Base-by-base conservation (phyloP, 2,797 vertebrate species). In the Sebastes iracundus region DNA sequence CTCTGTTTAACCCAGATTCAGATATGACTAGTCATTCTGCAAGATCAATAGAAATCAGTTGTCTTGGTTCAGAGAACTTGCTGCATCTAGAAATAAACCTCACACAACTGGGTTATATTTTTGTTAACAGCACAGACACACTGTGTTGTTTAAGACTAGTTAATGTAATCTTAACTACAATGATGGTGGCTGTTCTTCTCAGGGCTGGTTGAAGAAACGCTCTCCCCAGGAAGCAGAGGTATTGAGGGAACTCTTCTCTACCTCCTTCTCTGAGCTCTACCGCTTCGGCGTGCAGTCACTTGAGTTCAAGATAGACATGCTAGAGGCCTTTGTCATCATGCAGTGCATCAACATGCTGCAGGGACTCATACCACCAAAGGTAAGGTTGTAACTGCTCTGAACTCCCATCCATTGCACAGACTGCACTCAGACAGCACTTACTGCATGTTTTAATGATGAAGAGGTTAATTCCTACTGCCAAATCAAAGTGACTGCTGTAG, bases 261-360 rank as follows among this genome's bases (percentile, higher is more conserved):
- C 92, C 1, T 98, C 96, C 0, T 99, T 99, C 85, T 90, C 96
- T 0, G 96, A 97, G n/a, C 91, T 99, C 53, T 96, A 97, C 58
- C 86, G 75, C 78, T 99, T 97, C 92, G 96, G 96, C 32, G 27
- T 96, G 66, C 98, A 98, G 90, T 96, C 94, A 46, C 87, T 99
- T 52, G 97, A 97, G 61, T 95, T 92, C 79, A 98, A 98, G 93
- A 98, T 96, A 87, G 97, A 99, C 77, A 93, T 97, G 94, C 46
- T 99, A 11, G 98, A 99, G 89, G 97, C 97, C 75, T 99, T 98
- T 90, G 95, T 99, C 72, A 96, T 99, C 88, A 96, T 93, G 93
- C 98, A 99, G 88, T 96, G 97, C 90, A 97, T 97, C 89, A 96
- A 96, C 87, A 96, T 99, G 96, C 95, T 99, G 14, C 96, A 98